Percentiles rank a stretch among this genome's conserved stretches.
Conservation (phyloP, 2,888 invertebrate genomes). For the Pandemis corylana region DNA sequence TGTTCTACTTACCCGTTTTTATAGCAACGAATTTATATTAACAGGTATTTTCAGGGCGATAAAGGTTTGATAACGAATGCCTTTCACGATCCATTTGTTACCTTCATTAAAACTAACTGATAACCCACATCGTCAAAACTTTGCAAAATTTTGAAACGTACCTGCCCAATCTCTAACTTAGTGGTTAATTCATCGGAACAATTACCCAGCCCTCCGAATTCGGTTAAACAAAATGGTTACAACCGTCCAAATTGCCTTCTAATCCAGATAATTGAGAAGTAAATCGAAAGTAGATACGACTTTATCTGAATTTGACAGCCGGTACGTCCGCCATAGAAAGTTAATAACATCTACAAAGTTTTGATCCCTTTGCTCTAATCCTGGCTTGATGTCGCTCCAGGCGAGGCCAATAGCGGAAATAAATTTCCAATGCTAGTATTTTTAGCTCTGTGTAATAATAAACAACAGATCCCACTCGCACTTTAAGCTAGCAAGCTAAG, state of each 20-base stretch:
- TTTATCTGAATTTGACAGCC: conserved; percentile 48
- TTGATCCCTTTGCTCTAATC: conserved; percentile 61
- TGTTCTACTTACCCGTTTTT: too few species aligned
- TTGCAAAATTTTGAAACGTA: background rate
- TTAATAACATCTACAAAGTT: conserved; percentile 63
- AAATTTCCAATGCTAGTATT: conserved; percentile 20
- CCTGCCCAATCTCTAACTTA: conserved; percentile 1
- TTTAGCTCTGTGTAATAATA: conserved; percentile 11
- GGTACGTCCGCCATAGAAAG: conserved; percentile 62
- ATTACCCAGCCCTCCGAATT: background rate
- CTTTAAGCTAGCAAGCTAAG: conserved; percentile 15
- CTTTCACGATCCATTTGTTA: background rate
- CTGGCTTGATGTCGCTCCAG: conserved; percentile 55
- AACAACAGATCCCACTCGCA: background rate
- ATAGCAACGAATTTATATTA: too few species aligned
- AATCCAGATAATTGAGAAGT: conserved; percentile 40
- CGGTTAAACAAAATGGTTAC: conserved; percentile 24
- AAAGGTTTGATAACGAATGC: background rate
- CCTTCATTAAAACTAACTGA: conserved; percentile 11
- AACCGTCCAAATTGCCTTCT: conserved; percentile 25
- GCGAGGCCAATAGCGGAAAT: conserved; percentile 31
- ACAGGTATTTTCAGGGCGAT: background rate
- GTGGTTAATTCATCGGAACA: conserved; percentile 13
- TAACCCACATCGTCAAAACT: background rate
- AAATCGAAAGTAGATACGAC: conserved; percentile 40